Base-by-base conservation (phyloP, 2,113 vertebrate species). In the Uropsilus gracilis region DNA sequence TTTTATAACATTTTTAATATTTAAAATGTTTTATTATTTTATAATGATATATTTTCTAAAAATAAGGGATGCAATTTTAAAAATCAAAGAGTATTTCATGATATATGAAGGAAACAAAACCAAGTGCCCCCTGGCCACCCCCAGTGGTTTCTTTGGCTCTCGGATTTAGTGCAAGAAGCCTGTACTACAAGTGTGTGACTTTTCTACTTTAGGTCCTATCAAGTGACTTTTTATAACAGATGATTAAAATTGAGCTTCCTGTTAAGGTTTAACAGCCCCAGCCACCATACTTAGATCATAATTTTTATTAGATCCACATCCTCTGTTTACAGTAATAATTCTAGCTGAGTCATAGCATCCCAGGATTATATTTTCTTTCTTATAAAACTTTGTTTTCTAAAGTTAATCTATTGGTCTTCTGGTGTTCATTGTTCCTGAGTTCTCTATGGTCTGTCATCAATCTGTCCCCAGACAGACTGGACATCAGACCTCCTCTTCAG, bases 171-270 rank as follows among this genome's bases (percentile, higher is more conserved):
- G n/a, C n/a, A n/a, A 42, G 0, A 8, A 0, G 1, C 61, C 28
- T 9, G 16, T 4, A 13, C 53, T 22, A 7, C 48, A 50, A 20
- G 48, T 24, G 3, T 0, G 0, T 0, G 46, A 4, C 3, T 39
- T 50, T 89, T 53, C 55, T 34, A 2, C 10, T 66, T 48, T 4
- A 13, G 30, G 55, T 50, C 57, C 37, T 30, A 26, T 22, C 88
- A 37, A 2, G 10, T 59, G 61, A 66, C 57, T 69, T 80, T 14
- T n/a, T 30, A 12, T 4, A 42, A 53, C 14, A 26, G 17, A 13
- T 66, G 17, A 13, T 66, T 6, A 44, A 28, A 64, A n/a, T 37
- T 42, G 17, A 42, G 28, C 37, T 18, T 34, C 48, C 32, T 28
- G 5, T 71, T 61, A 34, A 46, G 48, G 42, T n/a, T 50, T 37